phyloP scores from a whole-genome alignment of 2,797 vertebrate species.

The Arnoldichthys spilopterus region DNA sequence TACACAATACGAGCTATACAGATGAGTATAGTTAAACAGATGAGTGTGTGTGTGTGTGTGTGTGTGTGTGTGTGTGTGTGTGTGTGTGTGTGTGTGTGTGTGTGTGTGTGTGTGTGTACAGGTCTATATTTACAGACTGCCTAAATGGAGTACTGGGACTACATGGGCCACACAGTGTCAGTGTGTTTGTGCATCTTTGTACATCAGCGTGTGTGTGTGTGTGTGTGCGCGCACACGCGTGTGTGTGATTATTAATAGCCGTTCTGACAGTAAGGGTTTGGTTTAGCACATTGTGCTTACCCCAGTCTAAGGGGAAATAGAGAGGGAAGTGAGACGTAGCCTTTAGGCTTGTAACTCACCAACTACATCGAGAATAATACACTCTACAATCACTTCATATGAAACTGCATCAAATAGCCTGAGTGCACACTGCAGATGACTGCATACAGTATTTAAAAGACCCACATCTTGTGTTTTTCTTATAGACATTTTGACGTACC shows the following conservation, averaged over 20 bases:
- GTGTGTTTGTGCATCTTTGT: constrained; percentile 23
- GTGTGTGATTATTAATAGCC: constrained; percentile 78
- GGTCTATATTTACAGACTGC: constrained; percentile 24
- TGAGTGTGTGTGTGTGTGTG: background rate
- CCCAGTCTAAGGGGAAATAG: constrained; percentile 78
- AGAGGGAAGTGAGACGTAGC: constrained; percentile 82
- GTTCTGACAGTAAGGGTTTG: constrained; percentile 80
- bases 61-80: constrained; percentile 14
- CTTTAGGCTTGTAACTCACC: constrained; percentile 63
- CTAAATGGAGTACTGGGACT: constrained; percentile 6
- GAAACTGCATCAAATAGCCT: background rate
- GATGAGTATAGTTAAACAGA: no score
- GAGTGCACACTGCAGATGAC: background rate
- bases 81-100: background rate
- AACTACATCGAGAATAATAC: constrained; percentile 37
- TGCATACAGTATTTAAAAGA: no score
- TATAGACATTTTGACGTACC: no score
- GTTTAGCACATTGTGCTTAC: constrained; percentile 77
- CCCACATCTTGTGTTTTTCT: no score
- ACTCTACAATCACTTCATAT: constrained; percentile 44
- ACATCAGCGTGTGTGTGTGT: constrained; percentile 48
- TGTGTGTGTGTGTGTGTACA: constrained; percentile 11
- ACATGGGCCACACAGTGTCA: constrained; percentile 2
- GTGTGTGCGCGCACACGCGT: constrained; percentile 16
- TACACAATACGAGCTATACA: no score